Percentiles rank a stretch among this genome's conserved stretches.
These are phyloP conservation scores for Nudaria mundana DNA, from an alignment of 2,888 invertebrate species.

Conservation along the genomic window DNA sequence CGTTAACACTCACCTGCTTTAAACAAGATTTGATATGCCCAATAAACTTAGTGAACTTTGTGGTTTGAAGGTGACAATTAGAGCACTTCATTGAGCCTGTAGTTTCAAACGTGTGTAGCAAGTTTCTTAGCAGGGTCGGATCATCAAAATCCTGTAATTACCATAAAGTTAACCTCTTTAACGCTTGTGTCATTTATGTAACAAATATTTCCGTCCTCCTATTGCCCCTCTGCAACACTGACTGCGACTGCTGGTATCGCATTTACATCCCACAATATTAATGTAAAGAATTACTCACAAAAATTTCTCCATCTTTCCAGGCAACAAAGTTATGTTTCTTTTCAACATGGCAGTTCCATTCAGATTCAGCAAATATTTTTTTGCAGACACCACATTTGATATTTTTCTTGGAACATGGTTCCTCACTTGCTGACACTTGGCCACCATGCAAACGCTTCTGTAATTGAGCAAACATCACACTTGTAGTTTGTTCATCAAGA, in stretches of 20 bases:
- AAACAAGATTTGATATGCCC: constrained; percentile 39
- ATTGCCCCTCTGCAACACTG: too few relatives aligned
- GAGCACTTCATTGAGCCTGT: constrained; percentile 38
- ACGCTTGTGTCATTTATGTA: too few relatives aligned
- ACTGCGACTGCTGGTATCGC: too few relatives aligned
- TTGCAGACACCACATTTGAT: constrained; percentile 47
- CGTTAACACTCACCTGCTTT: constrained; percentile 18
- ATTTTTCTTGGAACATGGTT: constrained; percentile 26
- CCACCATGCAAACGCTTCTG: constrained; percentile 24
- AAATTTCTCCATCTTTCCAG: constrained; percentile 37
- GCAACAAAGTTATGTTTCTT: constrained; percentile 44
- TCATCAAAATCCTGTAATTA: constrained; percentile 43
- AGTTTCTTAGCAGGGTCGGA: constrained; percentile 30
- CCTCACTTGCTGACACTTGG: constrained; percentile 4
- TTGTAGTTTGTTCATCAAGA: too few relatives aligned
- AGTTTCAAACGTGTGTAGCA: constrained; percentile 32
- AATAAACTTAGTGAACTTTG: constrained; percentile 33
- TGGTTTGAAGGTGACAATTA: constrained; percentile 38
- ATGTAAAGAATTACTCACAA: constrained; percentile 43
- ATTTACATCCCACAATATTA: too few relatives aligned
- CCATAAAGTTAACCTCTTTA: too few relatives aligned
- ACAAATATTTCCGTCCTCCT: too few relatives aligned
- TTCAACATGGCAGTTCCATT: constrained; percentile 46
- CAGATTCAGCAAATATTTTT: constrained; percentile 27
- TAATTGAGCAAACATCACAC: not conserved